These are phyloP conservation scores for Chloroclysta siterata DNA, from an alignment of 2,888 invertebrate species.

Conservation along the genomic window DNA sequence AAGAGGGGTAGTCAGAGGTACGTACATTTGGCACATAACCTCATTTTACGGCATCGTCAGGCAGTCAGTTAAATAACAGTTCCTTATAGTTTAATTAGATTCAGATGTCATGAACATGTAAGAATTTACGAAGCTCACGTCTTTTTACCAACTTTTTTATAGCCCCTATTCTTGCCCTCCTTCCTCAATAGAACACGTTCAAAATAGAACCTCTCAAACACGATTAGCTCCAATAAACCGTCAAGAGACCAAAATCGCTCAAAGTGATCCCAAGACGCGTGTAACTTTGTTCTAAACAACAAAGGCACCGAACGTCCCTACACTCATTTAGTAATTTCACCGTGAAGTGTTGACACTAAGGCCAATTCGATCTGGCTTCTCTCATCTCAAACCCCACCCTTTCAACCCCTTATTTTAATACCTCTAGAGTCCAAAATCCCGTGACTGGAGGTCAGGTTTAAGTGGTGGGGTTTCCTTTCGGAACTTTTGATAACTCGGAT, in stretches of 20 bases:
- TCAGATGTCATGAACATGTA: too few species aligned
- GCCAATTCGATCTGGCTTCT: constrained; percentile 72
- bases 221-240: constrained; percentile 33
- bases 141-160: background rate
- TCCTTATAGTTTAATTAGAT: too few species aligned
- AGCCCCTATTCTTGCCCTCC: background rate
- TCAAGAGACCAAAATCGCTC: constrained; percentile 32
- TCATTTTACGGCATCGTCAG: too few species aligned
- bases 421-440: constrained; percentile 47
- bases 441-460: constrained; percentile 1
- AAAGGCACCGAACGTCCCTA: constrained; percentile 58
- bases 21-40: too few species aligned
- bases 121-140: background rate
- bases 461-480: constrained; percentile 52
- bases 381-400: constrained; percentile 58
- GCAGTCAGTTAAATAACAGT: too few species aligned
- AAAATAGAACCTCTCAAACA: constrained; percentile 23
- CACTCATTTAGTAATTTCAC: constrained; percentile 61
- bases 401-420: constrained; percentile 32
- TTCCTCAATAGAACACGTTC: constrained; percentile 1
- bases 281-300: constrained; percentile 66
- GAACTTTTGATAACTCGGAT: constrained; percentile 61
- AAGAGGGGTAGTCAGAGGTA: too few species aligned
- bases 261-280: constrained; percentile 48
- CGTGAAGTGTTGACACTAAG: constrained; percentile 83